Base-by-base conservation (phyloP, 23 tunicate species). In the Trididemnum clinides region DNA sequence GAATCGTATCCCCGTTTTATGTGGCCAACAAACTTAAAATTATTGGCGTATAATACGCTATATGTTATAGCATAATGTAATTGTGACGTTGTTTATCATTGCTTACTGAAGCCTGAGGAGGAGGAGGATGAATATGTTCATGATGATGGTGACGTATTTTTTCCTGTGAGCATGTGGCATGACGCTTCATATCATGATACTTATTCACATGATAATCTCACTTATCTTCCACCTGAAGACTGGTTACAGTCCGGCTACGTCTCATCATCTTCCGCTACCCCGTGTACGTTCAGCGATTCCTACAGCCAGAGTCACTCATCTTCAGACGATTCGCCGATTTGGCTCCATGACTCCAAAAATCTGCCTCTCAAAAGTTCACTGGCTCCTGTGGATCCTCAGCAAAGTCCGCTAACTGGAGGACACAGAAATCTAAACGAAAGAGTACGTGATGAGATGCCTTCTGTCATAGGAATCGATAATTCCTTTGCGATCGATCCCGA, bases 401-500 rank as follows among this genome's bases (percentile, higher is more conserved):
- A 31, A 29, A 37, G 31, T 7, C 37, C 37, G 7, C 5, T 3
- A 3, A 36, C 75, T 5, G 27, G 66, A 3, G 25, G 25, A 4
- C 20, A 59, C 25, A 28, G 66, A 10, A 5, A 3, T 59, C 20
- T n/a, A 59, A 59, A n/a, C 66, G 5, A 15, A 25, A n/a, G 66
- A 10, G 66, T 15, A 19, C 27, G 25, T 15, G 20, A 10, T 59
- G 66, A 28, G 25, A 12, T 59, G 23, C 66, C 5, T 5, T 28
- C 66, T n/a, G 25, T 4, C 51, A 81, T 63, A 20, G 92, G 86
- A 0, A 76, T 89, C n/a, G 94, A 89, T 35, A 81, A 84, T 39
- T 89, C 94, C 31, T 89, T 89, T 65, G 77, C 77, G 21, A 72
- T 89, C 1, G 88, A 89, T 51, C 94, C 94, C 0, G 94, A 89